These are phyloP conservation scores for Sinodicranocentrus sp. DNA, from an alignment of 2,888 invertebrate species.

Conservation along the genomic window DNA sequence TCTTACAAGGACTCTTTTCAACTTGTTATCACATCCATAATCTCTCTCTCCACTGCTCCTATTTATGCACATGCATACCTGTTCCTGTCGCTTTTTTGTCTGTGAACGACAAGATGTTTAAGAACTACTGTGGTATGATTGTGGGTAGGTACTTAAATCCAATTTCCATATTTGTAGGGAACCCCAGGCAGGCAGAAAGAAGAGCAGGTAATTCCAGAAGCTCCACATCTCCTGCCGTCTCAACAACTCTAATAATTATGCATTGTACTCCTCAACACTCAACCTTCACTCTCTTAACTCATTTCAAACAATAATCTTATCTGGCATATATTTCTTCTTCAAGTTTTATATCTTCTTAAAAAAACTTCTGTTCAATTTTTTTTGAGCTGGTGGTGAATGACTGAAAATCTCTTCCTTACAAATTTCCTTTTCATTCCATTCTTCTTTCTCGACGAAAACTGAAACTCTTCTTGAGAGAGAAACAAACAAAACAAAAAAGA, in stretches of 20 bases:
- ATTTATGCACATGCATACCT: too few relatives aligned
- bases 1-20: background rate
- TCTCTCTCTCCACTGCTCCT: too few relatives aligned
- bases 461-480: constrained; percentile 40
- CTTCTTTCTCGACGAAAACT: constrained; percentile 12
- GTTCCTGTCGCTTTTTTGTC: too few relatives aligned
- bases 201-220: constrained; percentile 59
- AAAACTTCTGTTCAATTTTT: background rate
- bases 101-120: too few relatives aligned
- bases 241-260: constrained; percentile 65
- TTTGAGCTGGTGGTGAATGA: background rate
- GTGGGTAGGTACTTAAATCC: constrained; percentile 29
- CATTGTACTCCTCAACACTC: constrained; percentile 38
- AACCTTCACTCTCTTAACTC: constrained; percentile 26
- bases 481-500: constrained; percentile 38
- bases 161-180: constrained; percentile 58
- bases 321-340: constrained; percentile 8
- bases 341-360: too few relatives aligned
- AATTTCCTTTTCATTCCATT: constrained; percentile 44
- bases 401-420: constrained; percentile 16
- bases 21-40: constrained; percentile 5
- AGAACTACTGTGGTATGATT: too few relatives aligned
- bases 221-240: constrained; percentile 61
- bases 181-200: constrained; percentile 46
- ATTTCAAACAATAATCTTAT: constrained; percentile 49